These are phyloP conservation scores for Origma solitaria DNA, from an alignment of 2,113 vertebrate genomes.

Conservation along the genomic window DNA sequence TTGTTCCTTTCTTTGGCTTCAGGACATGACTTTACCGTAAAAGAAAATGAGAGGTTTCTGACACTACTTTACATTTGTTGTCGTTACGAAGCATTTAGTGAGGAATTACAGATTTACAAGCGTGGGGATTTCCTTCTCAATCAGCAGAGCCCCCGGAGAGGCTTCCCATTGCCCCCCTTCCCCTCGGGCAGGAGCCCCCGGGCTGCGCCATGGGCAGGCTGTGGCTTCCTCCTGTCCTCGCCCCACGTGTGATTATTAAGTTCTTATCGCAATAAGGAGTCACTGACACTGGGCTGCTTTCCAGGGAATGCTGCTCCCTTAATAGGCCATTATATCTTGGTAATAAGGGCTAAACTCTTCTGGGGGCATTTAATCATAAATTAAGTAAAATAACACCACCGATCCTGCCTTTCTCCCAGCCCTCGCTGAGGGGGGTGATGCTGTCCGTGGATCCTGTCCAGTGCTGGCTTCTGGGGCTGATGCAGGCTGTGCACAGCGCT, in stretches of 20 bases:
- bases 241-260: conserved; percentile 60
- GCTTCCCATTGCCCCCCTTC: neutral
- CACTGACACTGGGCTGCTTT: conserved; percentile 58
- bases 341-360: conserved; percentile 63
- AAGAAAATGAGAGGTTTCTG: conserved; percentile 27
- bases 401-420: neutral
- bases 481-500: neutral
- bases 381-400: conserved; percentile 55
- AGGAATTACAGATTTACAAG: conserved; percentile 46
- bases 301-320: conserved; percentile 61
- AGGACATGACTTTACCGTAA: neutral
- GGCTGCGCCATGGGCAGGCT: neutral
- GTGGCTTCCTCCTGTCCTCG: conserved; percentile 24
- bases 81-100: neutral
- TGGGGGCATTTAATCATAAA: conserved; percentile 61
- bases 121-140: neutral
- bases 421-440: neutral
- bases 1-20: neutral
- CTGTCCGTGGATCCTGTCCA: neutral
- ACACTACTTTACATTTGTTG: conserved; percentile 18
- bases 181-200: neutral
- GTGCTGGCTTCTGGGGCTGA: neutral
- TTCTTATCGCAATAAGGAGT: conserved; percentile 57
- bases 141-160: neutral
- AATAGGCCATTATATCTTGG: conserved; percentile 52